phyloP scores from a whole-genome alignment of 2,888 invertebrate genomes.

The Agonopterix subpropinquella region DNA sequence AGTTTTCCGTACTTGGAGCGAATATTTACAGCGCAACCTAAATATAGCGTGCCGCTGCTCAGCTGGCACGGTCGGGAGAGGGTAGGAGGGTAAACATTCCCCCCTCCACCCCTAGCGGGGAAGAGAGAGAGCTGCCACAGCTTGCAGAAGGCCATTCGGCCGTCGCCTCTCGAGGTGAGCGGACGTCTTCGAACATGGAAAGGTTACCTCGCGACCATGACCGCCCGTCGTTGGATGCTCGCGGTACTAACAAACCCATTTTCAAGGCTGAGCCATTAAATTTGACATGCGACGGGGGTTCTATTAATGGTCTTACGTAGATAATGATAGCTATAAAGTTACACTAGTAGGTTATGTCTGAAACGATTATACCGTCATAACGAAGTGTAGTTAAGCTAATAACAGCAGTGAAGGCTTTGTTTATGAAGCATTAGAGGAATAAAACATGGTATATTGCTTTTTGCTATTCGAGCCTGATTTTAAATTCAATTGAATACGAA shows the following conservation, averaged over 20 bases:
- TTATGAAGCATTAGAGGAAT: no score
- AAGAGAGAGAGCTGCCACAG: conserved; percentile 11
- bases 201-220: conserved; percentile 56
- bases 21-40: conserved; percentile 75
- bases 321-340: no score
- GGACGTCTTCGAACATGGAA: conserved; percentile 45
- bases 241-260: conserved; percentile 27
- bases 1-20: conserved; percentile 68
- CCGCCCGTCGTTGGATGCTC: conserved; percentile 55
- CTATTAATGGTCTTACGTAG: background rate
- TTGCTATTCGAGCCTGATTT: no score
- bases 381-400: no score
- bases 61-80: conserved; percentile 59
- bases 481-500: no score
- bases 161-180: conserved; percentile 52
- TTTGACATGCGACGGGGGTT: conserved; percentile 27
- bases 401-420: no score
- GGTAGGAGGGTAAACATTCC: conserved; percentile 62
- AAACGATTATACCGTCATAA: no score
- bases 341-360: no score
- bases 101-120: conserved; percentile 17
- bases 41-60: conserved; percentile 73
- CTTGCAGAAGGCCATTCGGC: conserved; percentile 56
- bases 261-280: conserved; percentile 51
- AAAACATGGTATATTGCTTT: no score